Evolutionary conservation across 37 sponge, comb jelly and placozoan genomes (phyloP).

Genomic region (Crambe crambe): DNA sequence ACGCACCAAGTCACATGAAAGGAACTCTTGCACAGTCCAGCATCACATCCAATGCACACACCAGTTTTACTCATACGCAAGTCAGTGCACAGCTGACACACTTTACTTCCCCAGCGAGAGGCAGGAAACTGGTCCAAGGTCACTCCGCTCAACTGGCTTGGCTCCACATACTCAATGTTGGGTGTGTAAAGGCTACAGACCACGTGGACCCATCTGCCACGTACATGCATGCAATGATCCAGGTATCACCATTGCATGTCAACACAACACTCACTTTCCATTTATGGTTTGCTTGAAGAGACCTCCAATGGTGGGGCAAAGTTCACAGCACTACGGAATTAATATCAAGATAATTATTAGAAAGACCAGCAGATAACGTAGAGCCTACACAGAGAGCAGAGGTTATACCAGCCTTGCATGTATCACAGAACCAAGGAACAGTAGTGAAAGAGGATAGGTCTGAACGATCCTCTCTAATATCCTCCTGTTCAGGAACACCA

Average conservation of each 20-base stretch:
- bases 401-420: constrained; percentile 69
- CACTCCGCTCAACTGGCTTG: constrained; percentile 59
- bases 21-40: constrained; percentile 80
- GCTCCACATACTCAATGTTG: constrained; percentile 76
- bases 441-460: constrained; percentile 63
- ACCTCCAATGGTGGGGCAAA: constrained; percentile 75
- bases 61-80: constrained; percentile 55
- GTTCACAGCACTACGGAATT: constrained; percentile 63
- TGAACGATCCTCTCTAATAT: constrained; percentile 41
- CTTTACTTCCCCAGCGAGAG: constrained; percentile 67
- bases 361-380: background rate
- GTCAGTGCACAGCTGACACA: constrained; percentile 82
- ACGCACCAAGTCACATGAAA: constrained; percentile 92
- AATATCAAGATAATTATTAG: background rate
- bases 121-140: constrained; percentile 71
- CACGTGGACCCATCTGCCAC: constrained; percentile 83
- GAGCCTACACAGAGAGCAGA: constrained; percentile 26
- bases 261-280: constrained; percentile 76
- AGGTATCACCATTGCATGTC: no score
- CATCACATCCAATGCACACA: constrained; percentile 88
- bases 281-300: constrained; percentile 75
- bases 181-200: constrained; percentile 86
- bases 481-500: constrained; percentile 81
- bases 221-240: background rate
- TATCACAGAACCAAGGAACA: constrained; percentile 91